Evolutionary conservation across 2,797 vertebrate genomes (phyloP).

Genomic region (Rhinella marina): DNA sequence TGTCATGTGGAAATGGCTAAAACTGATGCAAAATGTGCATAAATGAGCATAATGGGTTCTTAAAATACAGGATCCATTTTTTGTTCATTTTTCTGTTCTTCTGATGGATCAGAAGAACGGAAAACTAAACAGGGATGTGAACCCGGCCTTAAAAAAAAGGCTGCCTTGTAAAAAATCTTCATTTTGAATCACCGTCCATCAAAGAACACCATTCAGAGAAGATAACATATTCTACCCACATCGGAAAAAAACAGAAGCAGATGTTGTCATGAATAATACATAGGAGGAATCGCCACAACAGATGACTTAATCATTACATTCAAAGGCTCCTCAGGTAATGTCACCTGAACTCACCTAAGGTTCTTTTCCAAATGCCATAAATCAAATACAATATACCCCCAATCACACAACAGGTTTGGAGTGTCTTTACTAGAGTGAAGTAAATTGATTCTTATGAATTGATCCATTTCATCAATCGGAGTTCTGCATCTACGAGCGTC

Average conservation of each 20-base stretch:
- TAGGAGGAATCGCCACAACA: slow-evolving; percentile 14
- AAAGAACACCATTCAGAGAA: slow-evolving; percentile 15
- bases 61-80: too few relatives aligned
- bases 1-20: too few relatives aligned
- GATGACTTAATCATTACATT: slow-evolving; percentile 16
- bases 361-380: not conserved
- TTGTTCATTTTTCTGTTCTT: too few relatives aligned
- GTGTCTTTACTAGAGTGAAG: too few relatives aligned
- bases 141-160: not conserved
- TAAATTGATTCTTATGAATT: too few relatives aligned
- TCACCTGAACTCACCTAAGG: slow-evolving; percentile 33
- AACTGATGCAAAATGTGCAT: too few relatives aligned
- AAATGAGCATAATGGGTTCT: too few relatives aligned
- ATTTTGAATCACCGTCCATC: slow-evolving; percentile 30
- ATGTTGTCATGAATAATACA: slow-evolving; percentile 56
- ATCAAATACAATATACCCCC: not conserved
- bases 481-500: too few relatives aligned
- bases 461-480: too few relatives aligned
- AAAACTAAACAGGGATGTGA: too few relatives aligned
- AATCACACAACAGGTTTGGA: too few relatives aligned
- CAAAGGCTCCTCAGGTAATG: slow-evolving; percentile 30
- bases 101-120: too few relatives aligned
- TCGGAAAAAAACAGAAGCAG: slow-evolving; percentile 46
- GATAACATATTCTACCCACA: slow-evolving; percentile 33
- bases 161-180: slow-evolving; percentile 17